These are phyloP conservation scores for Denticeps clupeoides DNA, from an alignment of 2,797 vertebrate genomes.

Conservation along the genomic window DNA sequence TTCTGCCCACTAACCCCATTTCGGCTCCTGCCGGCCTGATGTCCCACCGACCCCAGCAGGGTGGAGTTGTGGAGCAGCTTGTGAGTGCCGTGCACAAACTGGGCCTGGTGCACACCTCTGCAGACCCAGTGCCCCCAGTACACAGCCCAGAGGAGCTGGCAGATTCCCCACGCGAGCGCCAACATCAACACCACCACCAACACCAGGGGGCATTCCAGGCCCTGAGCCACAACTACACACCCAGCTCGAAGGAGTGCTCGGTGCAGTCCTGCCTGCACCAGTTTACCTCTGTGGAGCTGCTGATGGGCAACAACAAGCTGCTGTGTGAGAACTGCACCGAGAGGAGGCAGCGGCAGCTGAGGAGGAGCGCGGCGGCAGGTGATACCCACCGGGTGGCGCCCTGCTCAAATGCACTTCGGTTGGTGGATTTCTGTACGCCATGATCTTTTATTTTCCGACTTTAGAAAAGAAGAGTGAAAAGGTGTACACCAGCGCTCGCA, in stretches of 20 bases:
- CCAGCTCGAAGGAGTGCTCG: conserved; percentile 92
- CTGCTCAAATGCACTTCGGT: too few species aligned
- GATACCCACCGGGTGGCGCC: conserved; percentile 10
- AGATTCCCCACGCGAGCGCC: conserved; percentile 34
- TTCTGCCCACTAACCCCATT: conserved; percentile 38
- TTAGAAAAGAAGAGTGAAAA: conserved; percentile 76
- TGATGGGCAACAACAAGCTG: conserved; percentile 97
- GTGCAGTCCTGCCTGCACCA: conserved; percentile 95
- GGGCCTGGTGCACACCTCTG: conserved; percentile 48
- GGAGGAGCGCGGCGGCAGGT: conserved; percentile 67
- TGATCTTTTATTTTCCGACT: not conserved
- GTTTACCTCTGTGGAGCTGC: conserved; percentile 90
- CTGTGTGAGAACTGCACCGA: conserved; percentile 90
- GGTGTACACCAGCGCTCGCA: conserved; percentile 89
- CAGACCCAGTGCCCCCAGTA: conserved; percentile 36
- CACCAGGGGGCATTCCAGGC: conserved; percentile 85
- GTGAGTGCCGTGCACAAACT: conserved; percentile 69
- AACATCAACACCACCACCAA: conserved; percentile 50
- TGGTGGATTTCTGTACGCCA: not conserved
- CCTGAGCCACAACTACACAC: conserved; percentile 82
- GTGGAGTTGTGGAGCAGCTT: conserved; percentile 55
- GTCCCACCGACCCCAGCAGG: conserved; percentile 33
- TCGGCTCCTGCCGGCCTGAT: conserved; percentile 20
- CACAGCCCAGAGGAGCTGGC: conserved; percentile 43
- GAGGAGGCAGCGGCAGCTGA: conserved; percentile 64